These are phyloP conservation scores for Euura saliciscinereae DNA, from an alignment of 1,140 invertebrate species.

Conservation along the genomic window DNA sequence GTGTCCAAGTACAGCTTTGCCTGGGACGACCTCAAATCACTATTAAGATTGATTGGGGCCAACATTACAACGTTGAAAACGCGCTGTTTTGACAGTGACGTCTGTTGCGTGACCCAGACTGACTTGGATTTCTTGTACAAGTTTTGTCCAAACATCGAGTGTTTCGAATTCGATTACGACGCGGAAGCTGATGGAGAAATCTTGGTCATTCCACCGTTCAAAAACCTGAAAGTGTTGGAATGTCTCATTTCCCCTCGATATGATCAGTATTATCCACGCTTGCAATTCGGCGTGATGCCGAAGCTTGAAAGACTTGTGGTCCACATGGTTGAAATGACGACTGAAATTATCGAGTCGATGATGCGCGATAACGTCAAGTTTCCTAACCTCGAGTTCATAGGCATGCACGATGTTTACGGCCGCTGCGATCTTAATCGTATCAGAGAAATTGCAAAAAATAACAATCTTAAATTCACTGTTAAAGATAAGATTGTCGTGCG, in stretches of 20 bases:
- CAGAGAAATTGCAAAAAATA: no score
- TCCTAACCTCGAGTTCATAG: neutral
- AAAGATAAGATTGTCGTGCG: no score
- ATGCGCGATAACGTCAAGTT: neutral
- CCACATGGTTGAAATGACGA: neutral
- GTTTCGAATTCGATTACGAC: neutral
- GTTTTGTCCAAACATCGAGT: neutral
- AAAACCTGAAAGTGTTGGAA: neutral
- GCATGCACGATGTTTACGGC: no score
- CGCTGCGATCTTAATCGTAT: no score
- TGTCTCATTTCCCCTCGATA: neutral
- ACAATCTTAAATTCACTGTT: no score
- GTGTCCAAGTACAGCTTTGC: neutral
- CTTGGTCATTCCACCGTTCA: neutral
- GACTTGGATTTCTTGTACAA: neutral
- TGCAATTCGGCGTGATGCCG: neutral
- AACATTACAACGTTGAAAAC: neutral
- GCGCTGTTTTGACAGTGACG: neutral
- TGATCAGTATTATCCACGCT: neutral
- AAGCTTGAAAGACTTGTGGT: neutral
- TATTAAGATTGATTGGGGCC: neutral
- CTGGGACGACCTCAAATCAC: neutral
- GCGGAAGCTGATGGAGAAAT: neutral
- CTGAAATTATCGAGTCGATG: neutral
- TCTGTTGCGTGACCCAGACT: neutral